Evolutionary conservation across 2,888 invertebrate genomes (phyloP).

Genomic region (Cheilosia urbana): DNA sequence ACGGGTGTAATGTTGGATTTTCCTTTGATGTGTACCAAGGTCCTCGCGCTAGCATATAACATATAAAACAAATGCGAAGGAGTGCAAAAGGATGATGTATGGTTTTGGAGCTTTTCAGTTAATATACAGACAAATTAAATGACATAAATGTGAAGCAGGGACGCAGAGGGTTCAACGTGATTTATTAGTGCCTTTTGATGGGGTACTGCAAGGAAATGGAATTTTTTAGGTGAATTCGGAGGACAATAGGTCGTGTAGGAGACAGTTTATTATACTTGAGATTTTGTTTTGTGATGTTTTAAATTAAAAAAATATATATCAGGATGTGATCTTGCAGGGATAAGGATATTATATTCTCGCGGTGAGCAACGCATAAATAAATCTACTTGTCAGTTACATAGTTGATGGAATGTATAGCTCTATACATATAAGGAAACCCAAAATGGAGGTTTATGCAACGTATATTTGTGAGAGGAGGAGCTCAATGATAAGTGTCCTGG

Average conservation of each 20-base stretch:
- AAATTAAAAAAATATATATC: not conserved
- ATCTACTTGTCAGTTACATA: too few relatives aligned
- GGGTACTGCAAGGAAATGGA: not conserved
- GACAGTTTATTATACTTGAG: not conserved
- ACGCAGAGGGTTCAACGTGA: not conserved
- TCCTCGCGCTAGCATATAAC: not conserved
- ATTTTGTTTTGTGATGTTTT: not conserved
- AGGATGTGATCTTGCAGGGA: too few relatives aligned
- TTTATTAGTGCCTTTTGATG: slow-evolving; percentile 4
- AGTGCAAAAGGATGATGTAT: slow-evolving; percentile 17
- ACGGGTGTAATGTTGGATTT: slow-evolving; percentile 17
- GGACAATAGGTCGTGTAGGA: too few relatives aligned
- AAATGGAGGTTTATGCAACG: too few relatives aligned
- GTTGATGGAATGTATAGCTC: too few relatives aligned
- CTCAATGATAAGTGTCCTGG: too few relatives aligned
- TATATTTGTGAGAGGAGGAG: too few relatives aligned
- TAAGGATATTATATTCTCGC: too few relatives aligned
- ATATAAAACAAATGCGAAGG: slow-evolving; percentile 13
- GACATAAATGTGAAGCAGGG: not conserved
- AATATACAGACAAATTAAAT: slow-evolving; percentile 19
- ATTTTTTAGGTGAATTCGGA: too few relatives aligned
- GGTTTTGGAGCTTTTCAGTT: not conserved
- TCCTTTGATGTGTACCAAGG: slow-evolving; percentile 39
- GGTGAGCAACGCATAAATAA: too few relatives aligned
- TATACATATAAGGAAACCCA: too few relatives aligned